Conservation (phyloP, 2,888 invertebrate species). For the Agrochola lychnidis region DNA sequence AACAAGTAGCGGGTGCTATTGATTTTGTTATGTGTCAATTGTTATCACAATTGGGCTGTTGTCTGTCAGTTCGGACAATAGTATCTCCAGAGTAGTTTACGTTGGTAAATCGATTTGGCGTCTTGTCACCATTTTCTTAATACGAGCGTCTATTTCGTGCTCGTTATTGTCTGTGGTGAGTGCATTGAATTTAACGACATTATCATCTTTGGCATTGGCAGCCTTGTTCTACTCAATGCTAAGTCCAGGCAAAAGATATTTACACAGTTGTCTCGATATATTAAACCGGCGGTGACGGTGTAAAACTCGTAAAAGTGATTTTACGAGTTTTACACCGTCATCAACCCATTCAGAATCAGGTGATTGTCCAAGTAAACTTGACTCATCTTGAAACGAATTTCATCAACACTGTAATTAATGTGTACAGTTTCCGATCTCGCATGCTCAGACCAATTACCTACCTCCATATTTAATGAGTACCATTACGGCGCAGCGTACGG, state of each 20-base stretch:
- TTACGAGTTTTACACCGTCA: not conserved
- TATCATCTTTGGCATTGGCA: not conserved
- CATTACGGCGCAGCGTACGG: constrained; percentile 62
- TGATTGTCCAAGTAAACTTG: constrained; percentile 10
- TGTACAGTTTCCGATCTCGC: constrained; percentile 64
- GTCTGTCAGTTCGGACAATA: not conserved
- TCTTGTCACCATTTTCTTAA: not conserved
- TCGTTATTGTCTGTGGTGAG: not conserved
- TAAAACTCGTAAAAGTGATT: too few species aligned
- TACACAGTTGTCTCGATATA: not conserved
- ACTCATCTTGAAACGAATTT: constrained; percentile 44
- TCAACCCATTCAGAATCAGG: constrained; percentile 5
- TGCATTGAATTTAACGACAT: not conserved
- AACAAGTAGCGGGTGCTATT: not conserved
- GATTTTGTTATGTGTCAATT: not conserved
- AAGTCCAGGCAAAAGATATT: not conserved
- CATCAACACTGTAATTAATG: constrained; percentile 60
- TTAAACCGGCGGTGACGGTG: too few species aligned
- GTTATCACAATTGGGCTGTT: not conserved
- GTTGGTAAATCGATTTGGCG: not conserved
- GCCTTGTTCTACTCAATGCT: not conserved
- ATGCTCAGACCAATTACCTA: constrained; percentile 71
- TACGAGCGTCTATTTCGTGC: not conserved
- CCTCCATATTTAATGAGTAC: constrained; percentile 69
- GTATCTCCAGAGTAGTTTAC: not conserved